Percentiles rank a stretch among this genome's conserved stretches.
Conservation (phyloP, 64 coral and sea anemone species). For the Montipora foliosa region DNA sequence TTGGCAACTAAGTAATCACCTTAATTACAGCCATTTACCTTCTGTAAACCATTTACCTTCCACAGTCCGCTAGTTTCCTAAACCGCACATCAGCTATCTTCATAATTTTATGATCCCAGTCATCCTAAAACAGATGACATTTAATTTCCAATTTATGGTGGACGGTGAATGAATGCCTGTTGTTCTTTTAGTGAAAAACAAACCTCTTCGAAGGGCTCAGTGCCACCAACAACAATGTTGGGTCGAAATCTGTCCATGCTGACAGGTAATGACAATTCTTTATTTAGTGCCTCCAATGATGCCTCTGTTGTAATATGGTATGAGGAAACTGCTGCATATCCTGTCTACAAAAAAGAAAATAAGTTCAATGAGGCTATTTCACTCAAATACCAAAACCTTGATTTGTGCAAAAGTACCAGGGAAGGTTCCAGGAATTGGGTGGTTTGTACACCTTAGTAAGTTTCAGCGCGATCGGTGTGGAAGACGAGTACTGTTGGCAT, state of each 20-base stretch:
- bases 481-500: too few species aligned
- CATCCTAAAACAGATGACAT: slow-evolving; percentile 35
- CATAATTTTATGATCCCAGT: slow-evolving; percentile 54
- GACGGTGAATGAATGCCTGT: background rate
- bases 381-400: too few species aligned
- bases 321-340: slow-evolving; percentile 61
- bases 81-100: slow-evolving; percentile 61
- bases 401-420: too few species aligned
- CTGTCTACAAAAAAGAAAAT: slow-evolving; percentile 2
- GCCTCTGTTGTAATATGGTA: slow-evolving; percentile 45
- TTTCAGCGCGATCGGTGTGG: too few species aligned
- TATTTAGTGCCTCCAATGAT: slow-evolving; percentile 62
- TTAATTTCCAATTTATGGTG: background rate
- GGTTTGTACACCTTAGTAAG: too few species aligned
- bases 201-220: slow-evolving; percentile 60
- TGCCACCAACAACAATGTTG: slow-evolving; percentile 60
- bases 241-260: slow-evolving; percentile 61
- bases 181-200: background rate
- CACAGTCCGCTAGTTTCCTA: slow-evolving; percentile 57
- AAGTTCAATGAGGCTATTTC: too few species aligned
- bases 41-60: slow-evolving; percentile 33
- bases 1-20: too few species aligned
- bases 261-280: slow-evolving; percentile 33
- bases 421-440: too few species aligned
- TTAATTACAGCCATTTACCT: background rate